Evolutionary conservation across 2,888 invertebrate genomes (phyloP).

Genomic region (Rhodophaea formosa): DNA sequence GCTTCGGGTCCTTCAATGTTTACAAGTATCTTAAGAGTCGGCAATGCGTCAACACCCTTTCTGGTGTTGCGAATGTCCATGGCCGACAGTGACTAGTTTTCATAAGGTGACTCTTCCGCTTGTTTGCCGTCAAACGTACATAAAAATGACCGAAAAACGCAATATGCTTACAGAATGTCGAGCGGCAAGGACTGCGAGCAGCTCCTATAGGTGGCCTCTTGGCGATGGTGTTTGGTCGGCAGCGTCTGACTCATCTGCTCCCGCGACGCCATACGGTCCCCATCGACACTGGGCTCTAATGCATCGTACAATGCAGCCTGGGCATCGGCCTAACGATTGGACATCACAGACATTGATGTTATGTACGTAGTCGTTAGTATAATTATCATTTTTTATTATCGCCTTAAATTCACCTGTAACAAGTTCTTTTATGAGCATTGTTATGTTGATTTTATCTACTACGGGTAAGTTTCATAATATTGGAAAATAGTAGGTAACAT

Average conservation of each 20-base stretch:
- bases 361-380: slow-evolving; percentile 19
- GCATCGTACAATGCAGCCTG: slow-evolving; percentile 22
- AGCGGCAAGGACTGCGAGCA: slow-evolving; percentile 77
- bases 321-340: slow-evolving; percentile 29
- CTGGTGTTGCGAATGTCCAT: no score
- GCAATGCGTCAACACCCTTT: no score
- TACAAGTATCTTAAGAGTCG: no score
- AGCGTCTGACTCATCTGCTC: slow-evolving; percentile 67
- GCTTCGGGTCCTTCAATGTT: no score
- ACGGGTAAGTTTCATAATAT: no score
- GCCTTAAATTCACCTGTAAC: slow-evolving; percentile 41
- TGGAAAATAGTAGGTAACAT: no score
- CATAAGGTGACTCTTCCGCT: no score
- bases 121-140: no score
- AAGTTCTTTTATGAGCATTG: slow-evolving; percentile 16
- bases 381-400: slow-evolving; percentile 35
- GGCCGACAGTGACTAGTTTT: no score
- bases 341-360: slow-evolving; percentile 44
- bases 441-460: not conserved
- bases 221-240: slow-evolving; percentile 59
- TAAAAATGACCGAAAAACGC: no score
- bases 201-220: slow-evolving; percentile 69
- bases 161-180: slow-evolving; percentile 73
- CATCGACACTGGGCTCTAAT: slow-evolving; percentile 45
- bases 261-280: slow-evolving; percentile 69